A percentile compares a stretch with the other conserved stretches of the same genome.
Conservation (phyloP, 2,113 vertebrate genomes). For the Ibidorhyncha struthersii region DNA sequence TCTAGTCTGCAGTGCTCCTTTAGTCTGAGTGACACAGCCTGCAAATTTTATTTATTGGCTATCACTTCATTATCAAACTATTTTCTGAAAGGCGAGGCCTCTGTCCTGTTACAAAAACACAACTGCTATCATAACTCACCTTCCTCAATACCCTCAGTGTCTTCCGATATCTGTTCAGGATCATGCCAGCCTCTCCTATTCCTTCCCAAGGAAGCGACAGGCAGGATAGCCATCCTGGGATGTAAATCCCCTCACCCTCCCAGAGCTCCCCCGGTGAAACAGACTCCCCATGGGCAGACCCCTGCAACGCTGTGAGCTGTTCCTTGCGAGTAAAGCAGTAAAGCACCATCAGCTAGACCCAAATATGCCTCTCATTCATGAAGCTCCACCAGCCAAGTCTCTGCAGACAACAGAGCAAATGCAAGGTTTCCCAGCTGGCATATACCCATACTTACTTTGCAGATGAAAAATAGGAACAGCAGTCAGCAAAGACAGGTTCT, state of each 20-base stretch:
- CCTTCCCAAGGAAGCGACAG: not conserved
- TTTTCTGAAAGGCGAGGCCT: not conserved
- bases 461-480: not conserved
- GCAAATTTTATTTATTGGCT: not conserved
- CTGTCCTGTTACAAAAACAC: not conserved
- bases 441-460: not conserved
- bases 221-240: not conserved
- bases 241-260: not conserved
- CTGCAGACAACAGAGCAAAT: not conserved
- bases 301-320: not conserved
- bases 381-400: not conserved
- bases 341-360: not conserved
- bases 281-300: not conserved
- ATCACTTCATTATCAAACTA: not conserved
- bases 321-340: not conserved
- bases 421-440: not conserved
- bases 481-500: not conserved
- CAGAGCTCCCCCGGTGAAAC: not conserved
- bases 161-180: not conserved
- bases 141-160: not conserved
- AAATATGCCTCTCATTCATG: rapidly evolving
- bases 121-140: not conserved
- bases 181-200: not conserved
- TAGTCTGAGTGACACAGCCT: not conserved
- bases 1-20: not conserved